phyloP scores from a whole-genome alignment of 2,797 vertebrate genomes.

The Enteromius viviparus region DNA sequence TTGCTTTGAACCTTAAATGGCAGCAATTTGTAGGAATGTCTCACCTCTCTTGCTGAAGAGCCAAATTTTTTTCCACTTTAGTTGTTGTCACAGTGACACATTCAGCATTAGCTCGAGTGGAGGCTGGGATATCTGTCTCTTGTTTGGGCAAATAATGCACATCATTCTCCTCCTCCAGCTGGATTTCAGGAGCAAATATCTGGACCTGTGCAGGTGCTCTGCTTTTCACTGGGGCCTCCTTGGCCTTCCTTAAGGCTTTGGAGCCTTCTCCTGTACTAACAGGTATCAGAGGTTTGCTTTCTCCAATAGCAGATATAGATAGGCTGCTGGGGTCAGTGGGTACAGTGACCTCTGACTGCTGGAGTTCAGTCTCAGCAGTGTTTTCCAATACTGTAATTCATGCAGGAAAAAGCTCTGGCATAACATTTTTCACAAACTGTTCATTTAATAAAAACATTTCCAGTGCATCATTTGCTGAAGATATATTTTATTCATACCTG shows the following conservation, averaged over 20 bases:
- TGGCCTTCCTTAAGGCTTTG: constrained; percentile 55
- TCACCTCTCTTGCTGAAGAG: constrained; percentile 53
- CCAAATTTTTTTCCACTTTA: constrained; percentile 3
- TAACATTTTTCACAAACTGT: neutral
- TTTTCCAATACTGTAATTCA: neutral
- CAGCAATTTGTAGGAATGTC: constrained; percentile 14
- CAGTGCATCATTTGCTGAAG: neutral
- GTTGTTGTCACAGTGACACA: neutral
- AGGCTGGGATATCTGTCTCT: constrained; percentile 1
- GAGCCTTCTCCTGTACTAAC: constrained; percentile 14
- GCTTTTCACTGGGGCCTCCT: constrained; percentile 64
- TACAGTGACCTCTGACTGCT: constrained; percentile 14
- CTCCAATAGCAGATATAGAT: neutral
- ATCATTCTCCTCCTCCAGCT: constrained; percentile 12
- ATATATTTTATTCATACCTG: constrained; percentile 69
- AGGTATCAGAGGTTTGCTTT: neutral
- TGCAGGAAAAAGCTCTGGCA: neutral
- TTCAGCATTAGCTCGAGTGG: neutral
- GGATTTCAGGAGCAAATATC: constrained; percentile 59
- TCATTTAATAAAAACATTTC: neutral
- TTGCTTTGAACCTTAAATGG: constrained; percentile 10
- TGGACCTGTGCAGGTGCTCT: constrained; percentile 60
- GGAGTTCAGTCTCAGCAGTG: constrained; percentile 19
- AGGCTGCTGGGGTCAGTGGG: neutral
- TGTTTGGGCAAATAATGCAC: constrained; percentile 15